Evolutionary conservation across 2,113 vertebrate genomes (phyloP), one percentile per base, ranked within the genome.

Genomic region (Austrofundulus limnaeus): DNA sequence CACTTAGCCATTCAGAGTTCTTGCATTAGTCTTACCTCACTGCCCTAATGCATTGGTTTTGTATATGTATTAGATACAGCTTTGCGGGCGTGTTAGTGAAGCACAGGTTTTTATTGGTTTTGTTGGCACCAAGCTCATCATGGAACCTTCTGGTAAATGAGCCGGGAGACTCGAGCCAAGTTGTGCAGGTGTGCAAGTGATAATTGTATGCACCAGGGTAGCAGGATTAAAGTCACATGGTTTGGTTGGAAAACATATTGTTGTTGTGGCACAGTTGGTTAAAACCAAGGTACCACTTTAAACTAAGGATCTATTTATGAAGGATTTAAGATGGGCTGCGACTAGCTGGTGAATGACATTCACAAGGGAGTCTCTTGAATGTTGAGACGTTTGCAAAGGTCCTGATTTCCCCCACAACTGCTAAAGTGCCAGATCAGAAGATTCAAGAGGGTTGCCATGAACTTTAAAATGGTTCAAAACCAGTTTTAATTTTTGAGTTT

Each of bases 1-100:
- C 78, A 81, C 73, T 85, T 84, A 81, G 72, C 77, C 57, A 77
- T 56, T 78, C 70, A 61, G 61, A 54, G n/a, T 50, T 69, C 49
- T 28, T 52, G 60, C 63, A 75, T 84, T 77, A 83, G 84, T 80
- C 61, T 66, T 78, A 76, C 72, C 75, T 77, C 63, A 2, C 52
- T 61, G 74, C 78, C 42, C 62, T 49, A 34, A 51, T 66, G 72
- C 64, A 72, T 65, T 42, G 67, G 55, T 66, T n/a, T 49, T 49
- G 42, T 52, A 52, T 75, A 73, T 39, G 62, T 41, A 41, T 69
- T 42, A 61, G 53, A 78, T 54, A 64, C 60, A 51, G 48, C 65
- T 8, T 0, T 45, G 50, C 51, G 20, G 28, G 31, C 38, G 45
- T 63, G 25, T 53, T 56, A 61, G 50, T 21, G 21, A 21, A 46